Conservation (phyloP, 1,140 invertebrate genomes). For the Drosophila takahashii region DNA sequence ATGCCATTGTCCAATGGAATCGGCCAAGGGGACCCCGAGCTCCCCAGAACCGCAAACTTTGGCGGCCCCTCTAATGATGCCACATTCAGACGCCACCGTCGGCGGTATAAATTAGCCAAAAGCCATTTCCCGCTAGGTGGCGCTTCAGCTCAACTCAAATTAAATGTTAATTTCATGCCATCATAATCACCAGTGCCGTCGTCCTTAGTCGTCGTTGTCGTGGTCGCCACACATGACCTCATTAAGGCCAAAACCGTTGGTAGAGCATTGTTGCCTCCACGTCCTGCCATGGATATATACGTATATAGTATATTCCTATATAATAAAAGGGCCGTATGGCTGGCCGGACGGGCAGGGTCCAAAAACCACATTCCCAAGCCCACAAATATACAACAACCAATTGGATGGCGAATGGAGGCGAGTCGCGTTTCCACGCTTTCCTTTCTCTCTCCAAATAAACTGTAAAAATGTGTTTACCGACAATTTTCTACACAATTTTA, state of each 20-base stretch:
- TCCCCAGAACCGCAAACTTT: conserved; percentile 60
- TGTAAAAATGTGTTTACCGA: conserved; percentile 83
- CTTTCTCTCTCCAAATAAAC: conserved; percentile 67
- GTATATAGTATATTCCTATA: neutral
- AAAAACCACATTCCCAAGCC: conserved; percentile 33
- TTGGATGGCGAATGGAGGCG: conserved; percentile 16
- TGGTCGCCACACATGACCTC: conserved; percentile 78
- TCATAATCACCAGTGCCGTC: conserved; percentile 73
- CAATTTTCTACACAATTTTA: conserved; percentile 83
- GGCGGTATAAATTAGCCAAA: conserved; percentile 77
- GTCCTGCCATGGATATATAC: neutral
- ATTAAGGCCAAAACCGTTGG: conserved; percentile 72
- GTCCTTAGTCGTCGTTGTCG: conserved; percentile 42
- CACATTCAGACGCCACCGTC: conserved; percentile 66
- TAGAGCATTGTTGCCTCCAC: conserved; percentile 44
- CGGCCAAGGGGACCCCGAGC: conserved; percentile 15
- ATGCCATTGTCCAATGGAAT: conserved; percentile 76
- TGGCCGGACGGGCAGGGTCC: conserved; percentile 1
- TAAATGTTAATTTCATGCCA: conserved; percentile 83
- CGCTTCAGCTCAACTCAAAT: conserved; percentile 66
- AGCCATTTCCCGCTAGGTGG: conserved; percentile 60
- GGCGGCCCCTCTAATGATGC: conserved; percentile 69
- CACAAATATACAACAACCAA: conserved; percentile 41
- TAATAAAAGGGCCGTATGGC: conserved; percentile 61
- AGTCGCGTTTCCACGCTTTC: conserved; percentile 48